phyloP scores from a whole-genome alignment of 2,888 invertebrate species.

The Mesorhabditis belari region DNA sequence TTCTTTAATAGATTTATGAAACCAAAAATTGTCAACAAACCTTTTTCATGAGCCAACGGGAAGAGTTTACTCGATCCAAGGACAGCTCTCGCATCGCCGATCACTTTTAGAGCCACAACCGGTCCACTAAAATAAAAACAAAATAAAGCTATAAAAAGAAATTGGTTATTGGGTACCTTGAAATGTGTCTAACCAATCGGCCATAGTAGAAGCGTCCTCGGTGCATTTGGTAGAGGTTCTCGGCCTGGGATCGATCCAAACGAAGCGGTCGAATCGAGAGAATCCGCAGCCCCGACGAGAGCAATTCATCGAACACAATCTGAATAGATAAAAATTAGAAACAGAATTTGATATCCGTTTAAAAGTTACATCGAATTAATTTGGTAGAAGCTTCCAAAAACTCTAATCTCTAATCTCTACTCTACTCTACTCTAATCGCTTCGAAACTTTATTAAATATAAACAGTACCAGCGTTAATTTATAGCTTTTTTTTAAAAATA shows the following conservation, averaged over 20 bases:
- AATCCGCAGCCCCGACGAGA: slow-evolving; percentile 7
- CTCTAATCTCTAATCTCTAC: no score
- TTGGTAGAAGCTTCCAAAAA: no score
- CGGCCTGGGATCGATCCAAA: slow-evolving; percentile 2
- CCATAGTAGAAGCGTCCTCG: slow-evolving; percentile 40
- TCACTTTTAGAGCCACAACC: slow-evolving; percentile 28
- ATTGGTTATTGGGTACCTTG: slow-evolving; percentile 10
- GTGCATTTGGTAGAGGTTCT: slow-evolving; percentile 6
- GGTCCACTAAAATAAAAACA: slow-evolving; percentile 18
- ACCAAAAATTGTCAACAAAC: slow-evolving; percentile 64
- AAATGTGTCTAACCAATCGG: slow-evolving; percentile 35
- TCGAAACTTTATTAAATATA: no score
- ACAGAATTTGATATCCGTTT: no score
- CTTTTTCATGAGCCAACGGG: slow-evolving; percentile 10
- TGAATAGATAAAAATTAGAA: no score
- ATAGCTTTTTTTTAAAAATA: no score
- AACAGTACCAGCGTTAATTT: no score
- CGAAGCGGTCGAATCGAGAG: not conserved
- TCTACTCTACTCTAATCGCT: no score
- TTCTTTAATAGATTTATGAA: slow-evolving; percentile 72
- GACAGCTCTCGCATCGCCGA: slow-evolving; percentile 16
- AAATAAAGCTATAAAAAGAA: no score
- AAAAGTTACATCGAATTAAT: no score
- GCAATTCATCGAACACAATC: slow-evolving; percentile 2
- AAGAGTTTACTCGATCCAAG: slow-evolving; percentile 25